Evolutionary conservation across 2,888 invertebrate genomes (phyloP), one percentile per base, ranked within the genome.

Genomic region (Syritta pipiens): DNA sequence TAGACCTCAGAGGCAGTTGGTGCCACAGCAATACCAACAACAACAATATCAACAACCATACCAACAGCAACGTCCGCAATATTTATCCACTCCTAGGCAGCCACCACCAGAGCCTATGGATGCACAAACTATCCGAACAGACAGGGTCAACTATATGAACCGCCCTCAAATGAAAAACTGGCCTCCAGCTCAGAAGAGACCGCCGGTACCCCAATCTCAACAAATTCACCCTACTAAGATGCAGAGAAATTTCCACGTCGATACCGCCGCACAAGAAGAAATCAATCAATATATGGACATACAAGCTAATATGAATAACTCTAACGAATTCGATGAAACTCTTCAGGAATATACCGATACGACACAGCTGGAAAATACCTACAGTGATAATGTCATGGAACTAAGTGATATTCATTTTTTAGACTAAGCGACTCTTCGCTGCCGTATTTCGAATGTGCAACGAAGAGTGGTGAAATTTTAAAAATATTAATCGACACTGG

Each of bases 361-460:
- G 37, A 37, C 14, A 14, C 14, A 37, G 12, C 37, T 12, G 3
- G 37, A 37, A 14, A 10, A 37, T 12, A 37, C 2, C 6, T 9
- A 37, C 6, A 1, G 7, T 9, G 1, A 28, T n/a, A 28, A 28
- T 3, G n/a, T n/a, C n/a, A n/a, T n/a, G n/a, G n/a, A n/a, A n/a
- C n/a, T n/a, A n/a, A n/a, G n/a, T n/a, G n/a, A 4, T 17, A 37
- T 51, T 12, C 10, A 65, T 51, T 65, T 65, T 53, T 65, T 53
- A 65, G 51, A 42, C 6, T 65, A 37, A 65, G 42, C n/a, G 5
- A 42, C 49, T 65, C 51, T 49, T 65, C 51, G n/a, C 26, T 65
- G 4, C 51, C 51, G 7, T 65, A 65, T 28, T 37, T 65, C 30
- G 51, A 65, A 40, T 26, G 40, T 7, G 19, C 40, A 4, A 40